A percentile compares a stretch with the other conserved stretches of the same genome.
These are phyloP conservation scores for Sarcophaga variegata DNA, from an alignment of 2,888 invertebrate species.

Conservation along the genomic window DNA sequence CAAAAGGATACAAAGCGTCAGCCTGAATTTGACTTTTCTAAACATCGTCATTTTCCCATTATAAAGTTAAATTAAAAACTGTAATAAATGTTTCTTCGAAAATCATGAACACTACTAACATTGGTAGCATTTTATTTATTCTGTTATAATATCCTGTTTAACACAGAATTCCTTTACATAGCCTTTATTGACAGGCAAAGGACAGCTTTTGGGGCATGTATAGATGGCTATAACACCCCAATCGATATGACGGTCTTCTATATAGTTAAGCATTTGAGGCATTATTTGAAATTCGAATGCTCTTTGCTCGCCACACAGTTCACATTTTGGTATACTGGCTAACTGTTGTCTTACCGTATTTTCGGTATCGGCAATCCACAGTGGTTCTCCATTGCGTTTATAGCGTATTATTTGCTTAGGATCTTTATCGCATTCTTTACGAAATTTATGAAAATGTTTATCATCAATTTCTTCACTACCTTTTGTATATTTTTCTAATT, in stretches of 20 bases:
- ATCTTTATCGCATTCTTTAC: slow-evolving; percentile 86
- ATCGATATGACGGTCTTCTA: slow-evolving; percentile 89
- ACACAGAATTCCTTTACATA: slow-evolving; percentile 91
- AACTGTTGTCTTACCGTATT: slow-evolving; percentile 70
- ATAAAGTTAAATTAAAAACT: slow-evolving; percentile 85
- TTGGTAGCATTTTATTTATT: slow-evolving; percentile 23
- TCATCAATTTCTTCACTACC: slow-evolving; percentile 84
- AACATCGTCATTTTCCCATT: slow-evolving; percentile 94
- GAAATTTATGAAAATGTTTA: slow-evolving; percentile 90
- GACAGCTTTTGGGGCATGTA: slow-evolving; percentile 92
- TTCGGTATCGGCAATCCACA: slow-evolving; percentile 89
- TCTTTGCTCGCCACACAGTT: slow-evolving; percentile 88
- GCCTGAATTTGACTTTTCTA: slow-evolving; percentile 95
- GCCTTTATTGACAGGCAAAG: slow-evolving; percentile 82
- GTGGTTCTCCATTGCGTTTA: slow-evolving; percentile 88
- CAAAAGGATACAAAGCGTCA: slow-evolving; percentile 92
- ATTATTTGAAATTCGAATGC: slow-evolving; percentile 97
- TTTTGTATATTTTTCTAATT: slow-evolving; percentile 86
- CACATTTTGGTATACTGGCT: slow-evolving; percentile 87
- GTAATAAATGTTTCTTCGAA: slow-evolving; percentile 1
- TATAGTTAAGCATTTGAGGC: slow-evolving; percentile 89
- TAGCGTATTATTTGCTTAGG: slow-evolving; percentile 93
- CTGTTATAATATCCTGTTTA: slow-evolving; percentile 89
- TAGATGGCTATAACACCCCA: slow-evolving; percentile 95
- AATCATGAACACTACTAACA: not conserved